Percentiles rank a stretch among this genome's conserved stretches.
Evolutionary conservation across 1,140 invertebrate genomes (phyloP).

Genomic region (Ephestia elutella): DNA sequence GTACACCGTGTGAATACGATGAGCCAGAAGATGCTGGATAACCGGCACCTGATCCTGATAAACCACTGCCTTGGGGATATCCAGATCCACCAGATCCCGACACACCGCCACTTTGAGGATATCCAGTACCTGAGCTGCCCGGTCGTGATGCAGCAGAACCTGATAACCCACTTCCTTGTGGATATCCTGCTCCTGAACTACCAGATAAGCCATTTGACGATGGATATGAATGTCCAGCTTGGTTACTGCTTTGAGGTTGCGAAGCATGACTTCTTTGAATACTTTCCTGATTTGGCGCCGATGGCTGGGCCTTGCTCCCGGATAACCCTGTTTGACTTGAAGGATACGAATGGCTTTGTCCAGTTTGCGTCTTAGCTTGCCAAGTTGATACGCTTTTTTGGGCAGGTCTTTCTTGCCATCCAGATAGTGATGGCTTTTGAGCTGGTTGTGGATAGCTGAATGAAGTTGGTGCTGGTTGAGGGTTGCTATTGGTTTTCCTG

Average conservation of each 20-base stretch:
- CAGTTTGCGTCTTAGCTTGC: constrained; percentile 38
- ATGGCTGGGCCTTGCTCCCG: constrained; percentile 44
- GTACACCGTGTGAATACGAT: constrained; percentile 20
- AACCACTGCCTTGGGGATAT: constrained; percentile 26
- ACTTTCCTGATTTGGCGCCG: constrained; percentile 38
- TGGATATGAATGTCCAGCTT: constrained; percentile 48
- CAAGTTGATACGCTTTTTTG: constrained; percentile 32
- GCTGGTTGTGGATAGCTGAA: constrained; percentile 55
- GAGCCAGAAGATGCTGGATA: constrained; percentile 5
- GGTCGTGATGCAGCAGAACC: constrained; percentile 5
- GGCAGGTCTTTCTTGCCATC: constrained; percentile 62
- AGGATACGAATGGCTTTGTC: constrained; percentile 58
- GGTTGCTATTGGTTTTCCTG: constrained; percentile 40
- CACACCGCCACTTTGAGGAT: constrained; percentile 33
- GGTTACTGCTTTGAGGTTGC: constrained; percentile 23
- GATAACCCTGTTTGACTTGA: constrained; percentile 61
- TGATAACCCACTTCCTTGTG: constrained; percentile 14
- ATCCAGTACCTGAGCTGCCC: constrained; percentile 16
- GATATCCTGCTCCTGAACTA: constrained; percentile 24
- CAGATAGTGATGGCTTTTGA: constrained; percentile 55
- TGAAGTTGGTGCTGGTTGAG: constrained; percentile 56
- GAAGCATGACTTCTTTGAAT: constrained; percentile 45
- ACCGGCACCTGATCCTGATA: constrained; percentile 13
- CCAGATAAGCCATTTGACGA: constrained; percentile 42
- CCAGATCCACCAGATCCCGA: constrained; percentile 26